phyloP scores from a whole-genome alignment of 1,140 invertebrate species.

The Diuraphis noxia region DNA sequence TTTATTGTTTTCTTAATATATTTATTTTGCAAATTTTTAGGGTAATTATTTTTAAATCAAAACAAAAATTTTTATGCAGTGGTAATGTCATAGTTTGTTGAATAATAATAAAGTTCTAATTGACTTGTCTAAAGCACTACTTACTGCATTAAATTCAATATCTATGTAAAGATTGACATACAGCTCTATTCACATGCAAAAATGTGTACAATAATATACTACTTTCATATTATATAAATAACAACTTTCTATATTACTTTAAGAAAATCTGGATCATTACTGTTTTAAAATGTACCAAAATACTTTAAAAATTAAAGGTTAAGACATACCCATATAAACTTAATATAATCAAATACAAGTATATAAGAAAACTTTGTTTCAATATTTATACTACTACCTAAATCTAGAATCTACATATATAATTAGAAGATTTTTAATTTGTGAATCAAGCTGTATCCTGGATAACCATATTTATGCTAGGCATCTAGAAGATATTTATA shows the following conservation, averaged over 20 bases:
- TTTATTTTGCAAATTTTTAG: neutral
- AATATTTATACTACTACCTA: neutral
- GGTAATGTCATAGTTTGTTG: neutral
- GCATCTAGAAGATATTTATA: neutral
- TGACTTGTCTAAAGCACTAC: neutral
- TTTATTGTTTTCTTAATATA: neutral
- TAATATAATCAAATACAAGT: neutral
- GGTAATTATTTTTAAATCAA: neutral
- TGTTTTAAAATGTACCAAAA: neutral
- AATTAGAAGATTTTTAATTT: too few species aligned
- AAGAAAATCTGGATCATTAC: neutral
- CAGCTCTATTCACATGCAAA: neutral
- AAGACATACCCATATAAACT: neutral
- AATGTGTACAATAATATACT: neutral
- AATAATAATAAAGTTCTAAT: neutral
- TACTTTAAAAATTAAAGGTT: neutral
- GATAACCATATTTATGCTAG: too few species aligned
- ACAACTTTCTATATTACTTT: neutral
- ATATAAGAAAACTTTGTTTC: neutral
- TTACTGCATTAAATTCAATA: too few species aligned
- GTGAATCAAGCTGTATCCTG: too few species aligned
- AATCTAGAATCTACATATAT: neutral
- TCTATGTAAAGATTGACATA: too few species aligned
- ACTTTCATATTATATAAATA: neutral
- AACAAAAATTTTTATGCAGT: neutral